Evolutionary conservation across 1,140 invertebrate genomes (phyloP), one percentile per base, ranked within the genome.

Genomic region (Bursaphelenchus mucronatus): DNA sequence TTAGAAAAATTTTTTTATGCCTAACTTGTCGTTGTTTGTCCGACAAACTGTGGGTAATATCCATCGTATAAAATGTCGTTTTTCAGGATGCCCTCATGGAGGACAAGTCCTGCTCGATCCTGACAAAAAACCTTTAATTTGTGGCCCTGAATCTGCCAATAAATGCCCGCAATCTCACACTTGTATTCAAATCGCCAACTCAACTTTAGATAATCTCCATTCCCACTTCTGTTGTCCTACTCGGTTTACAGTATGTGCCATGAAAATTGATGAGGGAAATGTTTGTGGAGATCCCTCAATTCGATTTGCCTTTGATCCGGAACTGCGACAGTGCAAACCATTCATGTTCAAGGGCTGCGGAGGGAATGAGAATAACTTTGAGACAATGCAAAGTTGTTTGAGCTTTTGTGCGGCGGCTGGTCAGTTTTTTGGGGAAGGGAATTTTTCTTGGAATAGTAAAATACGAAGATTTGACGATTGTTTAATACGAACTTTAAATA

Each of bases 331-430:
- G 30, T 63, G 61, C 62, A 61, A 65, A 21, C 61, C 61, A 11
- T 63, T 63, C 43, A 63, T 63, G 58, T 63, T n/a, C 53, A 55
- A 55, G 13, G 53, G 53, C n/a, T 15, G 30, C n/a, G 54, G 43
- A 46, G 61, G 63, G 39, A 65, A 65, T 49, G n/a, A 43, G 8
- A 65, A 65, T 19, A 66, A 66, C 41, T 66, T 64, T 30, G 19
- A 30, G 64, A 56, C 43, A 8, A 19, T 30, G 13, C 63, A 65
- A 65, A 41, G n/a, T 8, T 63, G 64, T 41, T 30, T 65, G 30
- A 44, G 67, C 44, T 66, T 66, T 40, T 66, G 64, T 21, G 43
- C 64, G 7, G 40, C 64, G n/a, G 64, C 66, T 56, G 30, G 63
- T 65, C n/a, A 49, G 63, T n/a, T 0, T 44, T 8, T 49, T 13